A percentile compares a stretch with the other conserved stretches of the same genome.
These are phyloP conservation scores for Gephyroberyx darwinii DNA, from an alignment of 2,797 vertebrate species.

Conservation along the genomic window DNA sequence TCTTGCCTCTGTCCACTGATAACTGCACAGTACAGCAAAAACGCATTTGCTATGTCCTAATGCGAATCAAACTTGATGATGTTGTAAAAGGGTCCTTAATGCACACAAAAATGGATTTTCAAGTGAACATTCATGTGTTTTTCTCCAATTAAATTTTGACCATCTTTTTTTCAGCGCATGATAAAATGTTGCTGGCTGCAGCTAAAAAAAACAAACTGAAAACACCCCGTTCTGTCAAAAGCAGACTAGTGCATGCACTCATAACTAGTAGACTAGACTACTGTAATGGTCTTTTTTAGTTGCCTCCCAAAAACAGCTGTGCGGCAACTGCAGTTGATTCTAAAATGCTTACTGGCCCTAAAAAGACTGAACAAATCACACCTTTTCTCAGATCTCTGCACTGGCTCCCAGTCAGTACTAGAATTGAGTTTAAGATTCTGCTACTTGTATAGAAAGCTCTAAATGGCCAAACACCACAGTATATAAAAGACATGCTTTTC, in stretches of 20 bases:
- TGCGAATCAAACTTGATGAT: conserved; percentile 26
- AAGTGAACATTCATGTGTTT: conserved; percentile 16
- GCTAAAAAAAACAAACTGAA: not conserved
- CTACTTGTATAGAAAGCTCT: too few species aligned
- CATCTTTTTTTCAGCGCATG: conserved; percentile 24
- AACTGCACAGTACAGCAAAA: not conserved
- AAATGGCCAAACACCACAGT: too few species aligned
- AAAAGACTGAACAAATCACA: too few species aligned
- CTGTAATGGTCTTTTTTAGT: too few species aligned
- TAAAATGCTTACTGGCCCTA: too few species aligned
- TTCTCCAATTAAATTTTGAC: conserved; percentile 14
- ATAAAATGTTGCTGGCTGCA: conserved; percentile 27
- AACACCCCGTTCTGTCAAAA: not conserved
- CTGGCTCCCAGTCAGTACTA: too few species aligned
- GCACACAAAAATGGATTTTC: conserved; percentile 16
- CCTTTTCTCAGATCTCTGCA: too few species aligned
- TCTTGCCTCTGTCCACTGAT: not conserved
- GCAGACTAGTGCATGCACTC: not conserved
- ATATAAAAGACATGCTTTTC: too few species aligned
- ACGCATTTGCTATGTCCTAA: conserved; percentile 13
- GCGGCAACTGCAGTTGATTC: too few species aligned
- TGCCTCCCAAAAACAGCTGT: too few species aligned
- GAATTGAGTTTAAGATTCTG: too few species aligned
- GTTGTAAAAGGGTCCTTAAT: conserved; percentile 21
- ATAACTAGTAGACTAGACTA: too few species aligned